Percentiles rank a stretch among this genome's conserved stretches.
These are phyloP conservation scores for Eurystomus glaucurus DNA, from an alignment of 2,797 vertebrate species.

Conservation along the genomic window DNA sequence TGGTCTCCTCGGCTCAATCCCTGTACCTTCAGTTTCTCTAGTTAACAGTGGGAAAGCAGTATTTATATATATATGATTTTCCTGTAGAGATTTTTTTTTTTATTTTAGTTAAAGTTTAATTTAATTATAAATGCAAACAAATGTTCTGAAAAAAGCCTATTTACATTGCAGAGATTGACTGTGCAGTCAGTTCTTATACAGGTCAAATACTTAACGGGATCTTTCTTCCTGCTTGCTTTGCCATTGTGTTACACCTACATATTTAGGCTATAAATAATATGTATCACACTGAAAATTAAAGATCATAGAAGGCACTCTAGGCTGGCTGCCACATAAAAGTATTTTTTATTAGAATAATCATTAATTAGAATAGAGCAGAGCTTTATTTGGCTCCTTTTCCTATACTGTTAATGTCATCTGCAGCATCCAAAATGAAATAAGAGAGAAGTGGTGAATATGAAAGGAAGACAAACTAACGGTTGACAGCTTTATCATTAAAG, in stretches of 20 bases:
- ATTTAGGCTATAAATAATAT: constrained; percentile 48
- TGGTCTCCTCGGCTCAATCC: background rate
- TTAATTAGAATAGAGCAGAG: constrained; percentile 66
- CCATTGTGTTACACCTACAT: constrained; percentile 54
- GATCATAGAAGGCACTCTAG: constrained; percentile 45
- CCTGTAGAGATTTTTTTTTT: background rate
- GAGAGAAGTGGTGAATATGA: constrained; percentile 1
- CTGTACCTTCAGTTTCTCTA: background rate
- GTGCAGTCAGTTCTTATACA: constrained; percentile 13
- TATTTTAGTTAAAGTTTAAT: constrained; percentile 36
- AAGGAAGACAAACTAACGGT: constrained; percentile 29
- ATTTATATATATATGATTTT: background rate
- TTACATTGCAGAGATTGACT: constrained; percentile 53
- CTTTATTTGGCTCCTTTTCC: constrained; percentile 59
- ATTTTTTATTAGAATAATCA: constrained; percentile 67
- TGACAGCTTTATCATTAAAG: constrained; percentile 61
- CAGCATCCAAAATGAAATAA: constrained; percentile 64
- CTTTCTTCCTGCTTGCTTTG: background rate
- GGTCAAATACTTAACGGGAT: constrained; percentile 31
- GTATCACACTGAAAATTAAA: constrained; percentile 48
- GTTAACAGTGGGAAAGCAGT: background rate
- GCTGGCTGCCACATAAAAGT: constrained; percentile 61
- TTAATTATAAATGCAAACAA: constrained; percentile 66
- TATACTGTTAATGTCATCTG: constrained; percentile 57
- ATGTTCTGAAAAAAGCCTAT: constrained; percentile 54